phyloP scores from a whole-genome alignment of 2,113 vertebrate genomes.

The Lamprotornis superbus region DNA sequence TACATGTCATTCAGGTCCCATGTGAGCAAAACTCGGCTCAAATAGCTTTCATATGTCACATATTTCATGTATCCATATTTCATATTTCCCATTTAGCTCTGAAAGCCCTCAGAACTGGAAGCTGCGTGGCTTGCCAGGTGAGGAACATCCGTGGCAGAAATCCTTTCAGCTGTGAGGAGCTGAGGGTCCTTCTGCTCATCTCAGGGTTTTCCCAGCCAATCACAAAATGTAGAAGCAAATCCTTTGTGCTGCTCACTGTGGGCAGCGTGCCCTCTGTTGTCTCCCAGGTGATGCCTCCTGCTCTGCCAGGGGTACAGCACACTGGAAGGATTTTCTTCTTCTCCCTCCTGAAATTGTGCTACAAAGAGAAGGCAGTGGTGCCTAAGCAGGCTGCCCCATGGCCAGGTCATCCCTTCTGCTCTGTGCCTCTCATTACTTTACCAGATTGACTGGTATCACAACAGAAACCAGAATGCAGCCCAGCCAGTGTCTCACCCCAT shows the following conservation, averaged over 20 bases:
- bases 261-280: fast-evolving
- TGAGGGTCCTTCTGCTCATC: fast-evolving
- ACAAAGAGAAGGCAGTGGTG: fast-evolving
- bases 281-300: not conserved
- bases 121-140: fast-evolving
- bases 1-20: not conserved
- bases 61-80: not conserved
- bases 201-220: not conserved
- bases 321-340: not conserved
- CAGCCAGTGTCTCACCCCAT: not conserved
- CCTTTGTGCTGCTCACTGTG: not conserved
- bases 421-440: not conserved
- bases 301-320: not conserved
- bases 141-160: not conserved
- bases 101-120: not conserved
- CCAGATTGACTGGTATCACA: not conserved
- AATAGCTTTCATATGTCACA: not conserved
- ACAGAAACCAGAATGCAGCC: not conserved
- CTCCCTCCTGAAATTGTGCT: fast-evolving
- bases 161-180: not conserved
- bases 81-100: not conserved
- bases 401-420: not conserved
- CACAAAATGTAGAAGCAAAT: not conserved
- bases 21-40: not conserved
- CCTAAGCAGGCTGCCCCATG: fast-evolving